Evolutionary conservation across 2,888 invertebrate species (phyloP), one percentile per base, ranked within the genome.

Genomic region (Polymixis flavicincta): DNA sequence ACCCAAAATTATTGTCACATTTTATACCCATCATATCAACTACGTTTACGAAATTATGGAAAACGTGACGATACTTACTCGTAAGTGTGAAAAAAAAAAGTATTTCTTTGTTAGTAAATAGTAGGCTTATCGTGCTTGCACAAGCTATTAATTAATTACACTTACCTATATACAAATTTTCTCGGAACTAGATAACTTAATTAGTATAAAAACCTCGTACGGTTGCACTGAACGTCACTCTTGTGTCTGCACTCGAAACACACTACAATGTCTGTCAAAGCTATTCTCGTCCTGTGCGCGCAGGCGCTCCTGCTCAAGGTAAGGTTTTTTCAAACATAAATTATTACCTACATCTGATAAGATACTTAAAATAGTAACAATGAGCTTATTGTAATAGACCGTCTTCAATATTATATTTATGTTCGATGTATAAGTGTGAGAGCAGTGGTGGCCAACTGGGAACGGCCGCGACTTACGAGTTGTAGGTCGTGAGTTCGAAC

Each of bases 231-330:
- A 74, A 70, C 22, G 69, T 71, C 61, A 77, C 50, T 82, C 74
- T 73, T 17, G 69, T 78, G 60, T 73, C 57, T 71, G 67, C 42
- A 52, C 70, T 75, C n/a, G 67, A 60, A 76, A 76, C 70, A 72
- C 74, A 65, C 60, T 71, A 89, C 74, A 69, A 92, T 91, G 92
- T 88, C 89, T 79, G 61, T 85, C 69, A 89, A 90, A 71, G 81
- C 88, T 42, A 81, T 72, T 17, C 22, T 63, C 7, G 22, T 69
- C n/a, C 37, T 54, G 52, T 74, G 74, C 45, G 75, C 63, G 22
- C 63, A 74, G 25, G 52, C 63, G 14, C 32, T 63, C 45, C 63
- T 74, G 75, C 6, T 63, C 17, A 32, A 71, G 52, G 74, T 74
- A 32, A 61, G 28, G 2, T 61, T 11, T 37, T 37, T 37, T 37